Conservation (phyloP, 2,113 vertebrate genomes). For the Colius striatus region DNA sequence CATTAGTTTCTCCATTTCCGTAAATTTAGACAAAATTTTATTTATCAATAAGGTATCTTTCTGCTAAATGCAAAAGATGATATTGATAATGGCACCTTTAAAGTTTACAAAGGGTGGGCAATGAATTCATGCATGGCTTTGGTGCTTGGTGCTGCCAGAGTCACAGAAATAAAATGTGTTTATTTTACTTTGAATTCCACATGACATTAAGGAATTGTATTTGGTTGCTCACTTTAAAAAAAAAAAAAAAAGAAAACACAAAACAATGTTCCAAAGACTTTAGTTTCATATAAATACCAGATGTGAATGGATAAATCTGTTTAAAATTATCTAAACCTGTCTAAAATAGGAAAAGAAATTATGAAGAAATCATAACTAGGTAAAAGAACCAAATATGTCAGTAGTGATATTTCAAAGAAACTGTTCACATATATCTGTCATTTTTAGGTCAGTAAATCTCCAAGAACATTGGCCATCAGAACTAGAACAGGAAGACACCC, state of each 20-base stretch:
- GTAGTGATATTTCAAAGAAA: background rate
- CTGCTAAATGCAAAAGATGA: background rate
- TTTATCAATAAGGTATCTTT: background rate
- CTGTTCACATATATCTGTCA: accelerated
- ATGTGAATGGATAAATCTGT: background rate
- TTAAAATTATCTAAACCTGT: background rate
- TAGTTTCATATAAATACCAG: background rate
- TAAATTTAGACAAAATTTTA: background rate
- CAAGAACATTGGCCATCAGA: background rate
- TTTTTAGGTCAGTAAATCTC: background rate
- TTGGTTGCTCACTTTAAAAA: background rate
- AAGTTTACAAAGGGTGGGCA: background rate
- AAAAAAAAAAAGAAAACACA: background rate
- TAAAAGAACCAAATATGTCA: background rate
- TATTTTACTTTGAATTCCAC: background rate
- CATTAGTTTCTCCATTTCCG: background rate
- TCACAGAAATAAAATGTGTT: background rate
- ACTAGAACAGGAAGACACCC: background rate
- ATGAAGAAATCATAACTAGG: background rate
- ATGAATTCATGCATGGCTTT: background rate
- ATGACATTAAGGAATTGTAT: background rate
- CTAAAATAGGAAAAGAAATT: background rate
- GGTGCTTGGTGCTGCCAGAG: background rate
- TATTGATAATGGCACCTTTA: background rate
- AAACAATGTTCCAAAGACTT: background rate